Evolutionary conservation across 37 sponge, comb jelly and placozoan genomes (phyloP).

Genomic region (Spongilla lacustris): DNA sequence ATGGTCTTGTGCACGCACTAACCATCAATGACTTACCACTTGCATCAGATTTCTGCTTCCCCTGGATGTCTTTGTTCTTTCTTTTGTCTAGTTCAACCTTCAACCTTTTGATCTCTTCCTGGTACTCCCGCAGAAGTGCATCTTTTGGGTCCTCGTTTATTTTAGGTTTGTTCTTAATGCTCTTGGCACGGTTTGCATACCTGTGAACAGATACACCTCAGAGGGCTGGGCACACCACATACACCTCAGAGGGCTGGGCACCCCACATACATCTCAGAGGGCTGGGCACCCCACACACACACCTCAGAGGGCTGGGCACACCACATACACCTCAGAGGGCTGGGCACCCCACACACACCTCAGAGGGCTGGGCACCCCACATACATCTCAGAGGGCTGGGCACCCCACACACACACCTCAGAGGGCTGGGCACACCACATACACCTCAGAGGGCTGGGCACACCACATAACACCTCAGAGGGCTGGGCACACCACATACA

Average conservation of each 20-base stretch:
- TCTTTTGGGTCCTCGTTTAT: slow-evolving; percentile 99
- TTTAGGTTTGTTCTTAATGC: slow-evolving; percentile 97
- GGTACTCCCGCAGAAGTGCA: slow-evolving; percentile 93
- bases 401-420: not conserved
- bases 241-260: not conserved
- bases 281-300: not conserved
- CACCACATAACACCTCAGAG: not conserved
- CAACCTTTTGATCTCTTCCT: slow-evolving; percentile 79
- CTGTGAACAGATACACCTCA: slow-evolving; percentile 11
- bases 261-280: not conserved
- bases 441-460: not conserved
- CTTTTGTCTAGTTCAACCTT: slow-evolving; percentile 79
- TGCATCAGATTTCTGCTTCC: slow-evolving; percentile 21
- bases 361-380: not conserved
- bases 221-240: not conserved
- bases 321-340: not conserved
- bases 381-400: not conserved
- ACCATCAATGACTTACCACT: not conserved
- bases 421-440: not conserved
- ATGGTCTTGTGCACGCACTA: too few species aligned
- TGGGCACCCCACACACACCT: not conserved
- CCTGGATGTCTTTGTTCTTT: slow-evolving; percentile 20
- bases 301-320: not conserved
- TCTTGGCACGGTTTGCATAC: slow-evolving; percentile 98
- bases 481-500: not conserved